phyloP scores from a whole-genome alignment of 2,888 invertebrate genomes.

The Trissoscelio sp. region DNA sequence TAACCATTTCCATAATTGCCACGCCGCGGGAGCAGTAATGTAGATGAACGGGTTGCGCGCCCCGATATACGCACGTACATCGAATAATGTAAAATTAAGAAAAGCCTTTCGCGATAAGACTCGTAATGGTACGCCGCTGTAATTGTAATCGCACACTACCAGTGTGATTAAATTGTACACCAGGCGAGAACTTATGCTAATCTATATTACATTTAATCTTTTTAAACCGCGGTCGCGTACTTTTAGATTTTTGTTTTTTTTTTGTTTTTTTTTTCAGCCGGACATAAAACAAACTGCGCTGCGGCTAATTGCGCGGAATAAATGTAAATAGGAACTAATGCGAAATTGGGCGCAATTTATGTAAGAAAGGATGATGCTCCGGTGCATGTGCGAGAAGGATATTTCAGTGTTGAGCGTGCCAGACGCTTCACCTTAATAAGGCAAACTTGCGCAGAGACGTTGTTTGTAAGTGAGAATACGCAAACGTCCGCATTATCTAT shows the following conservation, averaged over 20 bases:
- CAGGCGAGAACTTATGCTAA: conserved; percentile 56
- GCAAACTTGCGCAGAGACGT: conserved; percentile 52
- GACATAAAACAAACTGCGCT: conserved; percentile 5
- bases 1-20: conserved; percentile 64
- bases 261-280: too few species aligned
- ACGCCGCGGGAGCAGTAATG: conserved; percentile 47
- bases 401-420: conserved; percentile 32
- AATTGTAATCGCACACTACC: conserved; percentile 62
- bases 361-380: conserved; percentile 14
- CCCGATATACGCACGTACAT: conserved; percentile 67
- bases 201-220: conserved; percentile 42
- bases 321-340: conserved; percentile 9
- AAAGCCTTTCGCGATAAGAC: conserved; percentile 64
- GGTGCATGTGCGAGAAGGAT: background rate
- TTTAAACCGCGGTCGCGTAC: conserved; percentile 5
- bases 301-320: conserved; percentile 7
- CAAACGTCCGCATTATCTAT: conserved; percentile 69
- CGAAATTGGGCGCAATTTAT: conserved; percentile 22
- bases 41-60: conserved; percentile 57
- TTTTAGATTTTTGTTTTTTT: conserved; percentile 22
- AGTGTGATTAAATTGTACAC: conserved; percentile 66
- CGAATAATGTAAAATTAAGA: conserved; percentile 68
- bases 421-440: conserved; percentile 66
- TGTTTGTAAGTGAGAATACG: conserved; percentile 66
- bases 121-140: conserved; percentile 56